A percentile compares a stretch with the other conserved stretches of the same genome.
Evolutionary conservation across 1,140 invertebrate genomes (phyloP).

Genomic region (Bradysia coprophila): DNA sequence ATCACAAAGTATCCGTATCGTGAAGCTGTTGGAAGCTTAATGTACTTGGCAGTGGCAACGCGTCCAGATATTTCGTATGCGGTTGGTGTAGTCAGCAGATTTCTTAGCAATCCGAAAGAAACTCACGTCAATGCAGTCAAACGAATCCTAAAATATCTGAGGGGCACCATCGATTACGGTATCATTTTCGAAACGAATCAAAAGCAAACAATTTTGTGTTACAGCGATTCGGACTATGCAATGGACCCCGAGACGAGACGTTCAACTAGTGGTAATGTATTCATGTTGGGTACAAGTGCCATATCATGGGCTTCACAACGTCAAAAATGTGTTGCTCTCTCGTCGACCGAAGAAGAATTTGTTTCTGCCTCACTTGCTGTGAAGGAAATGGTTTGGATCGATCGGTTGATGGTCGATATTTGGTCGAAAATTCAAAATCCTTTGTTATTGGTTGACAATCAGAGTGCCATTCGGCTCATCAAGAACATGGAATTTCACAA

Average conservation of each 20-base stretch:
- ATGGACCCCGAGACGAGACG: slow-evolving; percentile 12
- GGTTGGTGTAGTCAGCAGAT: slow-evolving; percentile 14
- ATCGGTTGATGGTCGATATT: slow-evolving; percentile 12
- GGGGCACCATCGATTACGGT: slow-evolving; percentile 11
- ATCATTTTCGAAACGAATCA: slow-evolving; percentile 7
- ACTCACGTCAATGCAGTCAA: slow-evolving; percentile 15
- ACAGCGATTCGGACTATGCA: slow-evolving; percentile 21
- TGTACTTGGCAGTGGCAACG: slow-evolving; percentile 18
- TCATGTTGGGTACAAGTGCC: slow-evolving; percentile 10
- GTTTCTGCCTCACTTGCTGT: too few relatives aligned
- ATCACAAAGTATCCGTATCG: slow-evolving; percentile 1
- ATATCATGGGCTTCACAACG: slow-evolving; percentile 18
- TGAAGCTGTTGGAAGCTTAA: slow-evolving; percentile 5
- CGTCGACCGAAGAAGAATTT: too few relatives aligned
- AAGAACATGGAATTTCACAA: slow-evolving; percentile 5
- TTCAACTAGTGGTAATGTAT: slow-evolving; percentile 15
- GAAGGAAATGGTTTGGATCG: slow-evolving; percentile 15
- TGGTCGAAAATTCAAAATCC: not conserved
- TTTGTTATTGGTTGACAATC: slow-evolving; percentile 9
- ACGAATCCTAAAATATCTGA: slow-evolving; percentile 15
- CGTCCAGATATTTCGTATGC: slow-evolving; percentile 21
- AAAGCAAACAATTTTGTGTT: slow-evolving; percentile 8
- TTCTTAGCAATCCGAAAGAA: slow-evolving; percentile 9
- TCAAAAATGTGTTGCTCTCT: slow-evolving; percentile 20
- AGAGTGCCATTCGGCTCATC: slow-evolving; percentile 7